Evolutionary conservation across 2,113 vertebrate genomes (phyloP).

Genomic region (Dryoscopus gambensis): DNA sequence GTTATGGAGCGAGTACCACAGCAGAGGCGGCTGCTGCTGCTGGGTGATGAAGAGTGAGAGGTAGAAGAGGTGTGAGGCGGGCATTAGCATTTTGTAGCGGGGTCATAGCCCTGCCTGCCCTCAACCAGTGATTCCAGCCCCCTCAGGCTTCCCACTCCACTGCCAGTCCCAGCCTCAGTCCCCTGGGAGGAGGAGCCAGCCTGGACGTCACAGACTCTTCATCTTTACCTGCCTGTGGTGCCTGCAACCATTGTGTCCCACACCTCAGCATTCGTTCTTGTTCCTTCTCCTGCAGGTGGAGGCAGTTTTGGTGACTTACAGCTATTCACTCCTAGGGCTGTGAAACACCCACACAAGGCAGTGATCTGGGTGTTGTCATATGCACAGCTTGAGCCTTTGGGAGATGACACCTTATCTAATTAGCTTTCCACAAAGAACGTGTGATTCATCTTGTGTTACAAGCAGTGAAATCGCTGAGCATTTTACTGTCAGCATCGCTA

Average conservation of each 20-base stretch:
- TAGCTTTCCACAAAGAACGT: not conserved
- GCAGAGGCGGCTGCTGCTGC: accelerated
- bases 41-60: not conserved
- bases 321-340: not conserved
- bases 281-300: not conserved
- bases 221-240: not conserved
- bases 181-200: not conserved
- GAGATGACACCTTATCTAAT: not conserved
- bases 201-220: not conserved
- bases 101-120: not conserved
- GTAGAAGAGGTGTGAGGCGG: not conserved
- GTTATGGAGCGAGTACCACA: accelerated
- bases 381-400: not conserved
- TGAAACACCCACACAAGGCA: not conserved
- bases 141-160: not conserved
- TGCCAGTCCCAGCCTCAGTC: not conserved
- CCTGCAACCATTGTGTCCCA: not conserved
- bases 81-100: not conserved
- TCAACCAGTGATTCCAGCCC: not conserved
- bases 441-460: not conserved
- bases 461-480: not conserved
- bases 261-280: accelerated
- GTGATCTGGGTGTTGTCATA: not conserved
- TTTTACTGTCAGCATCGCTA: not conserved
- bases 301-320: not conserved